Evolutionary conservation across 2,797 vertebrate species (phyloP), one percentile per base, ranked within the genome.

Genomic region (Ispidina picta): DNA sequence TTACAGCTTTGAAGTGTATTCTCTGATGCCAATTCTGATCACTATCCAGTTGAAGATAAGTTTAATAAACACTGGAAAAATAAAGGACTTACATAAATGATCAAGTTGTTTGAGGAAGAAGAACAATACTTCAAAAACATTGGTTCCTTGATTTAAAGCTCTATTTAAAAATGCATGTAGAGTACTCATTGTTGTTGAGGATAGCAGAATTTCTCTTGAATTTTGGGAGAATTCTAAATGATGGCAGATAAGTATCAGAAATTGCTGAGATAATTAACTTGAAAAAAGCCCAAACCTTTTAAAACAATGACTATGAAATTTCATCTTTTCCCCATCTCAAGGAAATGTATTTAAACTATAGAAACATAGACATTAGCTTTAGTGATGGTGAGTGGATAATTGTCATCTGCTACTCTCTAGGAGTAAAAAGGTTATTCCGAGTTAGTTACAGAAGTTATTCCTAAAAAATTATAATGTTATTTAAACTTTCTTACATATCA

Each of bases 401-500:
- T 41, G 65, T 86, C 28, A 86, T 82, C 88, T 90, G 59, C 83
- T 94, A 60, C 78, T 73, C 93, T 91, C 28, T 29, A 88, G 85
- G 62, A 93, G 76, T 54, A 18, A 92, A 89, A 96, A 78, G 80
- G 88, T 83, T 66, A 95, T 94, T 92, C 92, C 83, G 91, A 92
- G 86, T 95, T 93, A 96, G 94, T 82, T 54, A 90, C 95, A 85
- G 86, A 96, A 94, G 94, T 94, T 94, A 87, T 88, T 96, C 89
- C 75, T 87, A 94, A 96, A 93, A 95, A 93, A 37, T 77, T 95
- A 93, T 78, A 94, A 44, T 89, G 96, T 97, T 97, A 98, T 96
- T 98, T 98, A 98, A 98, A 96, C 96, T 97, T 96, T 95, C 94
- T 97, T 96, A 96, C 96, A 97, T 88, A 97, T 97, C 97, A 98